Evolutionary conservation across 2,888 invertebrate genomes (phyloP).

Genomic region (Yponomeuta plumbellus): DNA sequence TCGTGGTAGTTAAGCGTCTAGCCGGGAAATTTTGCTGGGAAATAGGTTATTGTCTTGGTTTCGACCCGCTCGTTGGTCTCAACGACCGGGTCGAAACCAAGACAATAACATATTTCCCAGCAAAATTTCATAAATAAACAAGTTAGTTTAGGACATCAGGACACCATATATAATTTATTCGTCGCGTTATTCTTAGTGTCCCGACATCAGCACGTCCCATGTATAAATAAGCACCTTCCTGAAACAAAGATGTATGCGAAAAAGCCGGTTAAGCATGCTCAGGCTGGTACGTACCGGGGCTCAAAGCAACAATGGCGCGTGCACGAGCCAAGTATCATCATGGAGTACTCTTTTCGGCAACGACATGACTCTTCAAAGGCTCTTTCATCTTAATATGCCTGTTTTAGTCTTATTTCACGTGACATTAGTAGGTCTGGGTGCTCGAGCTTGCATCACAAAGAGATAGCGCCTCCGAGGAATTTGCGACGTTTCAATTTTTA

Average conservation of each 20-base stretch:
- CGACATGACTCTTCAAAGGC: slow-evolving; percentile 54
- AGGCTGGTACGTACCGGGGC: neutral
- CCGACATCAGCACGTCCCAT: neutral
- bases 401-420: slow-evolving; percentile 71
- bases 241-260: neutral
- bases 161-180: neutral
- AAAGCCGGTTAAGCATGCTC: neutral
- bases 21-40: no score
- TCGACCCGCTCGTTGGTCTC: no score
- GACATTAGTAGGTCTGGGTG: slow-evolving; percentile 53
- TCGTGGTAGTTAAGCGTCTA: no score
- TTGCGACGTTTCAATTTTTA: slow-evolving; percentile 1
- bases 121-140: no score
- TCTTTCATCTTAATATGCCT: slow-evolving; percentile 69
- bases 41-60: no score
- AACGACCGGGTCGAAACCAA: no score
- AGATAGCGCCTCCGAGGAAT: neutral
- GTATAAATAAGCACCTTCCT: neutral
- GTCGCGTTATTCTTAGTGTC: neutral
- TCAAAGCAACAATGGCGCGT: slow-evolving; percentile 10
- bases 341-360: slow-evolving; percentile 52
- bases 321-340: slow-evolving; percentile 11
- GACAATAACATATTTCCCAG: no score
- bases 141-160: neutral
- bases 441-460: neutral